phyloP scores from a whole-genome alignment of 2,113 vertebrate species.

The Gymnobelideus leadbeateri region DNA sequence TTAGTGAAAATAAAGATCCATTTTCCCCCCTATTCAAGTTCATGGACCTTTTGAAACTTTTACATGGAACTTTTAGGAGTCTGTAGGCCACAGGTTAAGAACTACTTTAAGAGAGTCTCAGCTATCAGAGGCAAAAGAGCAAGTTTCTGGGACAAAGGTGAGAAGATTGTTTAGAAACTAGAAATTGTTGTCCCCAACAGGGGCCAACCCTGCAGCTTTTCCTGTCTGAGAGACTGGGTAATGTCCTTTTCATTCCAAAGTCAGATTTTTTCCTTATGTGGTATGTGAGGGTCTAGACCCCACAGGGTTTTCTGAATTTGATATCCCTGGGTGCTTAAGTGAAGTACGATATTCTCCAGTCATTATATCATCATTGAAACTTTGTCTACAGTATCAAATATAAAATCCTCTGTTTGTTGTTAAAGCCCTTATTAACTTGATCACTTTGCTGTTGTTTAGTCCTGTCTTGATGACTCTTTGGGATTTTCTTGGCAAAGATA shows the following conservation, averaged over 20 bases:
- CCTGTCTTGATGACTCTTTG: neutral
- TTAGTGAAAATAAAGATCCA: neutral
- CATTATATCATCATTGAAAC: neutral
- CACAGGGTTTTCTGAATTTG: neutral
- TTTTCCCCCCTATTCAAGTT: neutral
- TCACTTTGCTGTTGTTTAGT: neutral
- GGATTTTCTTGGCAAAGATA: neutral
- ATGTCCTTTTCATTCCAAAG: neutral
- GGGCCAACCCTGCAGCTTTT: neutral
- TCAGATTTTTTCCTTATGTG: neutral
- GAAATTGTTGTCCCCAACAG: neutral
- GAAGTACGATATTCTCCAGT: constrained; percentile 10
- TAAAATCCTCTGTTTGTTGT: neutral
- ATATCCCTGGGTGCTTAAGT: neutral
- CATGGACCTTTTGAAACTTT: neutral
- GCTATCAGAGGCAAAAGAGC: neutral
- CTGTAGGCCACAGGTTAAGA: neutral
- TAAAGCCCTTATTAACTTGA: neutral
- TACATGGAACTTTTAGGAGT: neutral
- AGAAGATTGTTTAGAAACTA: neutral
- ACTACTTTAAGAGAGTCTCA: neutral
- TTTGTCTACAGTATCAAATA: neutral
- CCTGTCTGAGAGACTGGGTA: neutral
- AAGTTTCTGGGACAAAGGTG: neutral
- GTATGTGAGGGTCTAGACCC: neutral